Conservation (phyloP, 2,797 vertebrate genomes). For the Varecia variegata region DNA sequence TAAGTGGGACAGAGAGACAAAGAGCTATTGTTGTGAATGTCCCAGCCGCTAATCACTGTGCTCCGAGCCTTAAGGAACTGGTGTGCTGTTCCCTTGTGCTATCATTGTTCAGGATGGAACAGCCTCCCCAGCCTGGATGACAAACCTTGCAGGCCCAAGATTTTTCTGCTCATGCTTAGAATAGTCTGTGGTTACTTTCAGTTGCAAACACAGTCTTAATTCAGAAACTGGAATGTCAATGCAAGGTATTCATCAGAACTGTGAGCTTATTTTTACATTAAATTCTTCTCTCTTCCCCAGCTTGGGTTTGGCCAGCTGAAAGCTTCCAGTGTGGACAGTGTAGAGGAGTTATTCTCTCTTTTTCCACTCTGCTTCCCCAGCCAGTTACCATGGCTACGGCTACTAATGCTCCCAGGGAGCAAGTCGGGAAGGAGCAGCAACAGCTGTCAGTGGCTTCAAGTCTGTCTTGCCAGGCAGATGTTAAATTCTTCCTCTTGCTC, state of each 20-base stretch:
- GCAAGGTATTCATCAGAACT: not conserved
- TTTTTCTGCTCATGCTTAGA: not conserved
- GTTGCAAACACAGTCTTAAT: not conserved
- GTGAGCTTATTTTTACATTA: slow-evolving; percentile 11
- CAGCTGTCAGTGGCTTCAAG: not conserved
- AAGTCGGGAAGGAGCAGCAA: not conserved
- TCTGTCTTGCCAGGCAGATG: not conserved
- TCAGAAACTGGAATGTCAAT: not conserved
- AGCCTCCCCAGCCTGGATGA: not conserved
- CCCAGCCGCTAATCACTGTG: not conserved
- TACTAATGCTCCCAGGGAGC: not conserved
- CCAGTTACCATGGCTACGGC: not conserved
- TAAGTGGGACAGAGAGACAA: not conserved
- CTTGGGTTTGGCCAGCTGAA: not conserved
- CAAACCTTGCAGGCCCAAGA: not conserved
- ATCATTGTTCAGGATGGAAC: not conserved
- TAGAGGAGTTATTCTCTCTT: not conserved
- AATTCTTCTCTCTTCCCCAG: not conserved
- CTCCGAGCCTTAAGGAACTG: not conserved
- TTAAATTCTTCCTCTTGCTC: not conserved
- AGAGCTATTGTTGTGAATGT: fast-evolving
- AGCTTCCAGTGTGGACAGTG: not conserved
- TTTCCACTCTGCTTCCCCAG: not conserved
- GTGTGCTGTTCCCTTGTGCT: not conserved
- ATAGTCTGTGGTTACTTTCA: not conserved